Evolutionary conservation across 2,888 invertebrate species (phyloP).

Genomic region (Dolomedes plantarius): DNA sequence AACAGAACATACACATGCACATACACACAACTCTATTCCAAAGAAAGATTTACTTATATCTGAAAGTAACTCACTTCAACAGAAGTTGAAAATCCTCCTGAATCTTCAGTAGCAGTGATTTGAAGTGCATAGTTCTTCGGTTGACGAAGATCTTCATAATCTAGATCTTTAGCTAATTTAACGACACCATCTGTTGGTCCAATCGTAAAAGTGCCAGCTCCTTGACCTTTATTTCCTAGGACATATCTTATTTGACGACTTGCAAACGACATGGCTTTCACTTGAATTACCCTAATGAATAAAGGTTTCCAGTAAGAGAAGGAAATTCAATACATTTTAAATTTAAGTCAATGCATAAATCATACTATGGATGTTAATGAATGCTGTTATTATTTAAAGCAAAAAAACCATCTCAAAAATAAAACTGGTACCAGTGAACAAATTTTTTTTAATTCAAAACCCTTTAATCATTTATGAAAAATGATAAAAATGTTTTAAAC

Average conservation of each 20-base stretch:
- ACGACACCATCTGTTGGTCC: constrained; percentile 95
- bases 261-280: constrained; percentile 97
- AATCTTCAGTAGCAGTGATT: constrained; percentile 96
- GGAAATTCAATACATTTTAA: no score
- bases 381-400: no score
- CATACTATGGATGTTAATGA: no score
- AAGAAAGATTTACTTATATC: no score
- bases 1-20: no score
- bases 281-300: constrained; percentile 90
- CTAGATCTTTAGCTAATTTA: constrained; percentile 95
- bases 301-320: not conserved
- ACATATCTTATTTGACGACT: constrained; percentile 97
- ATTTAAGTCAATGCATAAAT: no score
- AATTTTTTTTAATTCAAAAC: no score
- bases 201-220: constrained; percentile 95
- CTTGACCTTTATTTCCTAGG: constrained; percentile 94
- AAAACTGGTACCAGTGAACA: no score
- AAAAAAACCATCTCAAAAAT: no score
- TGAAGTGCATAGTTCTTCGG: constrained; percentile 93
- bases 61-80: constrained; percentile 85
- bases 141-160: constrained; percentile 96
- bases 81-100: constrained; percentile 96
- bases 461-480: no score
- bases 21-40: no score
- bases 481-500: no score